These are phyloP conservation scores for Bubo scandiacus DNA, from an alignment of 2,113 vertebrate species.

Conservation along the genomic window DNA sequence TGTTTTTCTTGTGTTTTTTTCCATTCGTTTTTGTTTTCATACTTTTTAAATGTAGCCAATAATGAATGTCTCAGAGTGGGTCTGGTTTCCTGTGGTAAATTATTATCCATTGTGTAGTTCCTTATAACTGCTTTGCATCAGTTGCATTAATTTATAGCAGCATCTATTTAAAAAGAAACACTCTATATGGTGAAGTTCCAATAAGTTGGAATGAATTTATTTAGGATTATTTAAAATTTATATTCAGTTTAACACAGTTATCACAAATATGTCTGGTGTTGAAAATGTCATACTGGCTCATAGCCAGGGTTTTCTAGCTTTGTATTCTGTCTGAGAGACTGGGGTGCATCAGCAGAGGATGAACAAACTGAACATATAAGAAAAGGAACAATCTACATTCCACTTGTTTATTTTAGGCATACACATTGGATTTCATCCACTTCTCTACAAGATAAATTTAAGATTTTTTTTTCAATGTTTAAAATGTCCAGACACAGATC, in stretches of 20 bases:
- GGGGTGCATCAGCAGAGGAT: fast-evolving
- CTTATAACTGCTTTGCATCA: neutral
- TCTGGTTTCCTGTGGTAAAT: neutral
- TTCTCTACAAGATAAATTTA: neutral
- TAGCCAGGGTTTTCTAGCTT: neutral
- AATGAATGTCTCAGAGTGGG: neutral
- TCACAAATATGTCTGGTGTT: neutral
- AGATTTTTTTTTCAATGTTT: neutral
- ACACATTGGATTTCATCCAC: neutral
- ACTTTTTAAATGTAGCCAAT: neutral
- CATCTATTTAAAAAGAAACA: neutral
- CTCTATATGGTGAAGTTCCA: neutral
- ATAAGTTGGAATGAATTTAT: neutral
- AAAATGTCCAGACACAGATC: neutral
- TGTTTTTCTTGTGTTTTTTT: neutral
- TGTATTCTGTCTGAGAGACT: neutral
- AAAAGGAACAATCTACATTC: neutral
- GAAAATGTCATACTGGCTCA: neutral
- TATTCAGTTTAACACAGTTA: neutral
- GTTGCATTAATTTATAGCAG: neutral
- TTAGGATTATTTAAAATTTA: neutral
- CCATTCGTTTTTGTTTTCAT: neutral
- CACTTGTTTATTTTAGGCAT: neutral
- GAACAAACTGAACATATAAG: neutral
- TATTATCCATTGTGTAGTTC: neutral